Percentiles rank a stretch among this genome's conserved stretches.
These are phyloP conservation scores for Campylorhamphus procurvoides DNA, from an alignment of 2,113 vertebrate species.

Conservation along the genomic window DNA sequence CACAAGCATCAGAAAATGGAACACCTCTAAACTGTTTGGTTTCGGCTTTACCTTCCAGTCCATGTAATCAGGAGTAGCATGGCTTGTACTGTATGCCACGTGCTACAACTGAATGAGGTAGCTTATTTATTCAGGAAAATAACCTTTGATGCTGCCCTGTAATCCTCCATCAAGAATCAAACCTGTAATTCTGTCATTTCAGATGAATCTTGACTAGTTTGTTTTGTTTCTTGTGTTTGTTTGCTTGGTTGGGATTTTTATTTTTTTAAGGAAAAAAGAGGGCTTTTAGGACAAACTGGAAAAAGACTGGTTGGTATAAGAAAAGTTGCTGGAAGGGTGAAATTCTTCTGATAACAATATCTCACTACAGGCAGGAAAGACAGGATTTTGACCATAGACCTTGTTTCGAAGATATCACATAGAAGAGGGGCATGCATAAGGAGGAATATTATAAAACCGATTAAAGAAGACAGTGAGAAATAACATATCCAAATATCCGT, in stretches of 20 bases:
- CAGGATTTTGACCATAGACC: background rate
- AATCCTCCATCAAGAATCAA: background rate
- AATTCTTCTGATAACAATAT: background rate
- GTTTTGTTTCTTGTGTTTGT: background rate
- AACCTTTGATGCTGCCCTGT: background rate
- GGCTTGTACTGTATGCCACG: background rate
- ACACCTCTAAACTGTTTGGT: background rate
- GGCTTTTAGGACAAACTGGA: background rate
- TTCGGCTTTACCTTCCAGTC: background rate
- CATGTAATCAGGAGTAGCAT: background rate
- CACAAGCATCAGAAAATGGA: background rate
- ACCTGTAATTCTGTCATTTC: background rate
- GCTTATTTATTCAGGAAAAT: background rate
- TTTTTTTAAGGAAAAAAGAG: background rate
- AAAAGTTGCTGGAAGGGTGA: background rate
- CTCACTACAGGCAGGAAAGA: background rate
- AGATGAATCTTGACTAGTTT: background rate
- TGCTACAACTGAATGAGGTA: background rate
- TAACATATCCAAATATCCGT: background rate
- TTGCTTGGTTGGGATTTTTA: background rate
- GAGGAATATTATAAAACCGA: background rate
- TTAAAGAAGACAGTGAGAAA: slow-evolving; percentile 25
- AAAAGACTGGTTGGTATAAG: background rate
- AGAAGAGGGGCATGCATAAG: background rate
- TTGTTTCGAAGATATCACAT: background rate